Conservation (phyloP, 2,797 vertebrate species). For the Danio albolineatus region DNA sequence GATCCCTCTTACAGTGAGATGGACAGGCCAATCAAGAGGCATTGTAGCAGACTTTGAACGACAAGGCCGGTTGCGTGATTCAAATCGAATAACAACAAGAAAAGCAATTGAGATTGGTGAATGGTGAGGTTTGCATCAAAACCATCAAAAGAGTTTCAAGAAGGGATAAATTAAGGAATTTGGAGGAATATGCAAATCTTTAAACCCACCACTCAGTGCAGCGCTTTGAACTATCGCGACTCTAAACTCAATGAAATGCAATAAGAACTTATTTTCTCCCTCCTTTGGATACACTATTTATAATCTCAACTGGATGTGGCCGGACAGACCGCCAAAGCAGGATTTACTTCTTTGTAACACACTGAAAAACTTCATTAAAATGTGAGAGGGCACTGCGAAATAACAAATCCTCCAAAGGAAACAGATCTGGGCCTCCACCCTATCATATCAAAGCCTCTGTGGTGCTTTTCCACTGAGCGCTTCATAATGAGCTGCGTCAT, state of each 20-base stretch:
- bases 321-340: constrained; percentile 19
- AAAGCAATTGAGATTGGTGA: constrained; percentile 51
- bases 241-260: constrained; percentile 20
- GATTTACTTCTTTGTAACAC: constrained; percentile 42
- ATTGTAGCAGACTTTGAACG: constrained; percentile 35
- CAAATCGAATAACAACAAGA: constrained; percentile 42
- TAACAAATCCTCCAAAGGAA: constrained; percentile 35
- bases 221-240: constrained; percentile 44
- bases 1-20: constrained; percentile 48
- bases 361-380: constrained; percentile 41
- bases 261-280: constrained; percentile 18
- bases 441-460: constrained; percentile 35
- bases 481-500: constrained; percentile 34
- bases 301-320: constrained; percentile 29
- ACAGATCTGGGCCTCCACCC: constrained; percentile 9
- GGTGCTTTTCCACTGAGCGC: constrained; percentile 28
- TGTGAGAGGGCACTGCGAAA: constrained; percentile 46
- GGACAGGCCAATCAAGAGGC: constrained; percentile 48
- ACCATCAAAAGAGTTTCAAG: constrained; percentile 56
- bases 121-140: constrained; percentile 40
- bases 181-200: constrained; percentile 56
- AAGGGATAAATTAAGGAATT: constrained; percentile 54
- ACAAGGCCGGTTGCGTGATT: constrained; percentile 43
- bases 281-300: background rate
- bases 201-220: constrained; percentile 40